Evolutionary conservation across 2,888 invertebrate genomes (phyloP), one percentile per base, ranked within the genome.

Genomic region (Conistra vaccinii): DNA sequence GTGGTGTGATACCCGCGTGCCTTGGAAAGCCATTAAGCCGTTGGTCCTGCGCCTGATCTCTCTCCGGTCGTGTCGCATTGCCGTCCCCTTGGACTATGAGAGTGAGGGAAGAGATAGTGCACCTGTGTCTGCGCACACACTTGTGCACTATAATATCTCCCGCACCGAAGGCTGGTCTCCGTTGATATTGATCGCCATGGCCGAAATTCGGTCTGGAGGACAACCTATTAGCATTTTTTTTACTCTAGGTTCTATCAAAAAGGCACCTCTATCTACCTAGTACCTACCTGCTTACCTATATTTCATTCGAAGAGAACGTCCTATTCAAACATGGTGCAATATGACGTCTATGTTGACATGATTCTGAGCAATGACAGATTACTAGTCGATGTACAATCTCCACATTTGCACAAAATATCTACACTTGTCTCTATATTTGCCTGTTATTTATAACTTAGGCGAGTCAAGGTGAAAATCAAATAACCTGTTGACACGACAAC

Each of bases 351-450:
- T 60, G 45, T 61, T 69, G 77, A 39, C 69, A n/a, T 48, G 32
- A 9, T 23, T 48, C 35, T 53, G 67, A 48, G 63, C 45, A 53
- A 17, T 51, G 61, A 73, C 32, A 57, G 7, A 62, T 57, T 17
- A 51, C 12, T 29, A 20, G 14, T 53, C 32, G n/a, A 79, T 7
- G 20, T 20, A 74, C 23, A 42, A 57, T 35, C 20, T 69, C 26
- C 48, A 32, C 26, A 57, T 51, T 73, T 35, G 51, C 17, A 73
- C 51, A 63, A 61, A 76, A 62, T 57, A 55, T 39, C 48, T 51
- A 5, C 10, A 55, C 42, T 53, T 45, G 26, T 60, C 32, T 60
- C 32, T 70, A 4, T 57, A 77, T 55, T 66, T 42, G 32, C 2
- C 23, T 29, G 20, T 53, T 55, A 61, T 61, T 61, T 53, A 42